Conservation (phyloP, 2,888 invertebrate genomes). For the Hemithea aestivaria region DNA sequence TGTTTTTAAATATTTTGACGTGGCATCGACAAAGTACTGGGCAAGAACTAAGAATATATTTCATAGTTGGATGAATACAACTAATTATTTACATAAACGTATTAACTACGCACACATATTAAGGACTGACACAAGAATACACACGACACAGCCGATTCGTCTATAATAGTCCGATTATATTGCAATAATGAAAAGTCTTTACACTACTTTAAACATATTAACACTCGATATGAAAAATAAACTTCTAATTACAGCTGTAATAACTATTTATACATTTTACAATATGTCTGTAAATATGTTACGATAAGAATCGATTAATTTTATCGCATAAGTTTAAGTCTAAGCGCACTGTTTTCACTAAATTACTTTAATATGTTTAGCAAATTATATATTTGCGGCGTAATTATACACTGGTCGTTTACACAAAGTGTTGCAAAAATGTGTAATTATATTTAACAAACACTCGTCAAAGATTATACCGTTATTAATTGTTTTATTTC, state of each 20-base stretch:
- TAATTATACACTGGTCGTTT: slow-evolving; percentile 31
- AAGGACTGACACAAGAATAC: slow-evolving; percentile 61
- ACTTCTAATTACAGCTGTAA: slow-evolving; percentile 78
- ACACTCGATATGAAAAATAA: slow-evolving; percentile 80
- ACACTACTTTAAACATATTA: slow-evolving; percentile 76
- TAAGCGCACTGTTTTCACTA: slow-evolving; percentile 70
- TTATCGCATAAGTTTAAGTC: slow-evolving; percentile 59
- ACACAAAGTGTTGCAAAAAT: too few species aligned
- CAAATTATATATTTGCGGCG: slow-evolving; percentile 48
- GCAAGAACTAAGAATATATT: slow-evolving; percentile 34
- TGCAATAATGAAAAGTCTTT: slow-evolving; percentile 67
- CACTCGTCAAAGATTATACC: too few species aligned
- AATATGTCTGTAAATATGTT: slow-evolving; percentile 62
- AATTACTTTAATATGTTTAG: slow-evolving; percentile 48
- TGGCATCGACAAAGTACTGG: slow-evolving; percentile 26
- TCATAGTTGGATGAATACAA: slow-evolving; percentile 21
- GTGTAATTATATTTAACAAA: too few species aligned
- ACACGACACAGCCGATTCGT: slow-evolving; percentile 78
- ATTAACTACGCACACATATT: slow-evolving; percentile 53
- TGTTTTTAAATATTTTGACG: slow-evolving; percentile 22
- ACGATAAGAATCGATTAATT: slow-evolving; percentile 49
- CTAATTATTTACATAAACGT: slow-evolving; percentile 59
- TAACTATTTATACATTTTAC: slow-evolving; percentile 79
- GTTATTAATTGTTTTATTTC: too few species aligned
- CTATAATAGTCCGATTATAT: slow-evolving; percentile 59